These are phyloP conservation scores for Homarus americanus DNA, from an alignment of 1,140 invertebrate genomes.

Conservation along the genomic window DNA sequence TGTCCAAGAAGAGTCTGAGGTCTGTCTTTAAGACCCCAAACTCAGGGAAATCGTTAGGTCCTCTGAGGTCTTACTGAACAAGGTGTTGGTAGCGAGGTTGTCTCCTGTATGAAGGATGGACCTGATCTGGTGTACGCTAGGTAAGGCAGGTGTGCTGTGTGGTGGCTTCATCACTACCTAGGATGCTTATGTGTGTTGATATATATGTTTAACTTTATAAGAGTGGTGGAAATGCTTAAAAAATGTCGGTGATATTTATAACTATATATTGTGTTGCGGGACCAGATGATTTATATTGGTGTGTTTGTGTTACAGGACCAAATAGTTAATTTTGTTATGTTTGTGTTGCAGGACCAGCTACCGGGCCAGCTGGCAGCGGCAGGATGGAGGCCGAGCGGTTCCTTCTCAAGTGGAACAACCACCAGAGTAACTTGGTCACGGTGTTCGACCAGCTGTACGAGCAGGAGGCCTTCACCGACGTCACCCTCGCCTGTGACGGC, in stretches of 20 bases:
- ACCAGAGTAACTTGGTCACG: slow-evolving; percentile 78
- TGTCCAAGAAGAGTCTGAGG: too few relatives aligned
- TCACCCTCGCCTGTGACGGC: slow-evolving; percentile 94
- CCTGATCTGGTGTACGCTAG: neutral
- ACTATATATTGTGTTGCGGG: neutral
- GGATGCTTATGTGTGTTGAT: too few relatives aligned
- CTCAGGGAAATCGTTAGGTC: too few relatives aligned
- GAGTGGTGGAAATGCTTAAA: too few relatives aligned
- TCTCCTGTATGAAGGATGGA: neutral
- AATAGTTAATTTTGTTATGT: neutral
- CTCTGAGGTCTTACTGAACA: too few relatives aligned
- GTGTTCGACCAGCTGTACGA: slow-evolving; percentile 78
- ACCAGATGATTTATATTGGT: neutral
- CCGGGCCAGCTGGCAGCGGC: slow-evolving; percentile 45
- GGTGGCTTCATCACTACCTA: too few relatives aligned
- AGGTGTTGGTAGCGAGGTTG: too few relatives aligned
- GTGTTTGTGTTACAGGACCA: neutral
- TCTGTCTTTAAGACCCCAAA: too few relatives aligned
- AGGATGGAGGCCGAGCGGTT: slow-evolving; percentile 78
- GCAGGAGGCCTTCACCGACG: slow-evolving; percentile 79
- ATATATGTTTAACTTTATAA: too few relatives aligned
- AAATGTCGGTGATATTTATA: too few relatives aligned
- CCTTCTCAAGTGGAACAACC: slow-evolving; percentile 79
- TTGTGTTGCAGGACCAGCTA: slow-evolving; percentile 38
- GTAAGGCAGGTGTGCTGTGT: too few relatives aligned